Base-by-base conservation (phyloP, 2,888 invertebrate genomes). In the Malthinus seriepunctatus region DNA sequence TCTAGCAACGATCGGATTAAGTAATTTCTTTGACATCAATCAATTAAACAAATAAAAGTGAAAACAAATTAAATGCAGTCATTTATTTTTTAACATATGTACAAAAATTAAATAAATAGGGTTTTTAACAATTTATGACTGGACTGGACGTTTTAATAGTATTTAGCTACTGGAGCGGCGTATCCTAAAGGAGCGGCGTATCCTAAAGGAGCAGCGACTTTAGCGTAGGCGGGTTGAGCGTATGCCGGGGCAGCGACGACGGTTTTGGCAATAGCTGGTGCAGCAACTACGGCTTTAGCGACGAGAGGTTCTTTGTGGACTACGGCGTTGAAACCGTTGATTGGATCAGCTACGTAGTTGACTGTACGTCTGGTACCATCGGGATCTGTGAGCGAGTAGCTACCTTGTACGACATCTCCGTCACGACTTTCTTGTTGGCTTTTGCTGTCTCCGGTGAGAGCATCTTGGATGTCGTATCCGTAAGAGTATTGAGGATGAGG, bases 291-390 rank as follows among this genome's bases (percentile, higher is more conserved):
- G 1, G 78, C 78, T 64, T 70, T 69, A 10, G 70, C 68, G 0
- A 81, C 82, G 0, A 79, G 66, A 1, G 86, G 85, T 65, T 84
- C 85, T 67, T 83, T 83, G 76, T 83, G 85, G 0, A 87, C 86
- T 42, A 86, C 82, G 7, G 86, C 86, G 75, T 86, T 86, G 78
- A 86, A 86, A 1, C 86, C 86, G 66, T 85, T 83, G 51, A 82
- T 79, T 31, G 85, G 83, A 71, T 86, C 86, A 12, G 86, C 85
- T 33, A 80, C 79, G 72, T 83, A 83, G 66, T 83, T 81, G 8
- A 83, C 83, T 65, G 79, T 75, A 61, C 83, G 78, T 62, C 78
- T 76, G 51, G 80, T 81, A 67, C 83, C 83, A 67, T 83, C 83
- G 62, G 83, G 78, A 70, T 83, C 83, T 47, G 79, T 76, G 4